Evolutionary conservation across 2,888 invertebrate species (phyloP), one percentile per base, ranked within the genome.

Genomic region (Tiliacea citrago): DNA sequence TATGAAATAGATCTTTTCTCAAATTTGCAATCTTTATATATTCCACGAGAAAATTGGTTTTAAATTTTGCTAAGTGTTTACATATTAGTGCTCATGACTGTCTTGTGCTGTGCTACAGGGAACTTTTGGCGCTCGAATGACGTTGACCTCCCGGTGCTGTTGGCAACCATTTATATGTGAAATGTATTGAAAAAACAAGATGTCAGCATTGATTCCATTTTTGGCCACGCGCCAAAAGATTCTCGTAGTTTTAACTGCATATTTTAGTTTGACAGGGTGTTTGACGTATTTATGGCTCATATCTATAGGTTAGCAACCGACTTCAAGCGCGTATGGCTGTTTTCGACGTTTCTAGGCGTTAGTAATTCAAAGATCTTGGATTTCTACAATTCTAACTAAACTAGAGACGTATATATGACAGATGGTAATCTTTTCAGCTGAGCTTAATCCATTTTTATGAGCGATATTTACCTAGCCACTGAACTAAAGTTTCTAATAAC

Each of bases 381-480:
- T 42, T 21, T 16, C 29, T 4, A 3, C 0, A n/a, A 9, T 29
- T 39, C 21, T 42, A 8, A 16, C 42, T 45, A 10, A 62, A 45
- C 39, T 42, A 24, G 12, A 67, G 24, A 55, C 35, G 35, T 68
- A 24, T 24, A 57, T 16, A 29, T 29, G 24, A 69, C 8, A 2
- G 6, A n/a, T 47, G 24, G 5, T 39, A 12, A n/a, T 12, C 7
- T 39, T 24, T 24, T 7, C 9, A 24, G 35, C 39, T 69, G 47
- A 39, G 55, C 16, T 72, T 57, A 57, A 55, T 47, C 13, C 39
- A 57, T 69, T 72, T 47, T 10, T 39, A 39, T 47, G 47, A 69
- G 69, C 35, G 18, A 72, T 55, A 69, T 24, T 39, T 47, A 10
- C 47, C 2, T 49, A 16, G 12, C 8, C 29, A 6, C 12, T 21